Evolutionary conservation across 2,797 vertebrate genomes (phyloP), one percentile per base, ranked within the genome.

Genomic region (Lindbergichthys nudifrons): DNA sequence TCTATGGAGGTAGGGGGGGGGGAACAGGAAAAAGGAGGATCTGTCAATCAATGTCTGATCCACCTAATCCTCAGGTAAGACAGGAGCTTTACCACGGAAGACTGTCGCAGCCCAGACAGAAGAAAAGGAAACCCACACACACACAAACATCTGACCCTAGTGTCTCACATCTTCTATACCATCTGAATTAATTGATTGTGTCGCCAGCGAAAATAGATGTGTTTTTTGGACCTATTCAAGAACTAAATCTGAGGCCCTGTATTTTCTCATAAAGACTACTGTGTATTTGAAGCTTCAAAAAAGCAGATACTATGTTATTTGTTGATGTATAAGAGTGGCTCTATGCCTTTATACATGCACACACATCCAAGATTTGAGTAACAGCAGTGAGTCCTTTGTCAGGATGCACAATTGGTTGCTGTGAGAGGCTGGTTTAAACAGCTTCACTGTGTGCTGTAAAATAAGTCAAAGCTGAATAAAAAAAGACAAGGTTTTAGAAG

Each of bases 41-140:
- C 82, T 92, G 92, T 92, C 93, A 93, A 82, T 94, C 91, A 92
- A 75, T 83, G 79, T 87, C 86, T 93, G 91, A 94, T 93, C 93
- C 90, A 77, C 82, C 82, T 94, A 94, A 93, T 93, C 93, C 92
- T 88, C 91, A 92, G 91, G 92, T 94, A 93, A 93, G 92, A 90
- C 90, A 47, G 73, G 77, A 87, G 92, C 90, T 94, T 93, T 92
- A 79, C 41, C 69, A 89, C 70, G 74, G 85, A 88, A 91, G 82
- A 85, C 87, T 85, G 85, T 89, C 86, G 50, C 80, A 79, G 73
- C 78, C 80, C 73, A 81, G 74, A 80, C 75, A 67, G 62, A 76
- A 74, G 43, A 45, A 82, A 62, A 45, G 73, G 75, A 81, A 73
- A 77, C 66, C 68, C 72, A 66, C 61, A 70, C 65, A 67, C 73